Evolutionary conservation across 2,113 vertebrate genomes (phyloP).

Genomic region (Barnardius zonarius): DNA sequence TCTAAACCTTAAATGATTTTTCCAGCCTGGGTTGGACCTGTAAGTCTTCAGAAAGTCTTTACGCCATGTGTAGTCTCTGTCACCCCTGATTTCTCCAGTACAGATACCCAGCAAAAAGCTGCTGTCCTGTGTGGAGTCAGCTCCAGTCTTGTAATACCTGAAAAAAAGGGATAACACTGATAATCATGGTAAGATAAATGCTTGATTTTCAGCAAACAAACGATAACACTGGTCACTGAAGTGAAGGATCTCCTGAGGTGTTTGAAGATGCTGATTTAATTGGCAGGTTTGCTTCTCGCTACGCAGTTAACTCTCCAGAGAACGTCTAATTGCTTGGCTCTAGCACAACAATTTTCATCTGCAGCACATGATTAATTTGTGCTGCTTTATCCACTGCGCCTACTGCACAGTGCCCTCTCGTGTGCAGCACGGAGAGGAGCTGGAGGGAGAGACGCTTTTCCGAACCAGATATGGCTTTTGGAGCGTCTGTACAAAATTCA

Average conservation of each 20-base stretch:
- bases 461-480: rapidly evolving
- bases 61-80: rapidly evolving
- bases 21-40: background rate
- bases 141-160: background rate
- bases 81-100: background rate
- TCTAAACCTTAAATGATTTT: background rate
- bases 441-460: background rate
- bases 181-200: background rate
- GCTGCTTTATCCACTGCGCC: background rate
- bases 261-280: background rate
- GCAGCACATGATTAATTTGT: background rate
- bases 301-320: background rate
- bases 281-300: background rate
- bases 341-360: background rate
- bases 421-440: background rate
- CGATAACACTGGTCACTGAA: rapidly evolving
- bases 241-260: background rate
- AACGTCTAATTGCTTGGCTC: background rate
- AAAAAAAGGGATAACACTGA: background rate
- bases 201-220: background rate
- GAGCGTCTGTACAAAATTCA: background rate
- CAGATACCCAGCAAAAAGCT: background rate
- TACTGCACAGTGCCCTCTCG: conserved; percentile 41
- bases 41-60: background rate
- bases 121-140: too few relatives aligned